These are phyloP conservation scores for Physocephala rufipes DNA, from an alignment of 2,888 invertebrate species.

Conservation along the genomic window DNA sequence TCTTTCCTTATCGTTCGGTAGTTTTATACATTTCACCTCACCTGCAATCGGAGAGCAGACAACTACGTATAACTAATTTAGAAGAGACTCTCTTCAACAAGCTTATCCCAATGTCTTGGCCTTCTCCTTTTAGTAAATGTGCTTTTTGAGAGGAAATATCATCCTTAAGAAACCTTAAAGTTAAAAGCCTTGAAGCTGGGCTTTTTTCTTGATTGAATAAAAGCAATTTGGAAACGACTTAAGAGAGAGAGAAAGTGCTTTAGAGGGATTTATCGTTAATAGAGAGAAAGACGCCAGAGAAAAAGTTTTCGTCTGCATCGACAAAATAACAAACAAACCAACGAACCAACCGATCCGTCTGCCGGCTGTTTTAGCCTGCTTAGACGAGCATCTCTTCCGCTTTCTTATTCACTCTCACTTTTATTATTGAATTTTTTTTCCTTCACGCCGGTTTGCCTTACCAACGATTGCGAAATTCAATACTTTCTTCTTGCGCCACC, in stretches of 20 bases:
- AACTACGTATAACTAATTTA: no score
- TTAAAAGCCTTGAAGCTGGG: no score
- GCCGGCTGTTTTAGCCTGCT: background rate
- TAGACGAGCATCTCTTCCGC: constrained; percentile 50
- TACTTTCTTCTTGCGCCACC: constrained; percentile 40
- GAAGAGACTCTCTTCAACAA: no score
- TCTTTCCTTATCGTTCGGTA: constrained; percentile 23
- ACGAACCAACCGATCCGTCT: background rate
- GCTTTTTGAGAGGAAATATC: no score
- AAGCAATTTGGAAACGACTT: no score
- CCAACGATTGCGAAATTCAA: constrained; percentile 61
- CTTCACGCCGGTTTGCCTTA: constrained; percentile 48
- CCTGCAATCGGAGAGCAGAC: constrained; percentile 9
- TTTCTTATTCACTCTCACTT: constrained; percentile 66
- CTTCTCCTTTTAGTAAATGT: no score
- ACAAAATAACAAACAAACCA: background rate
- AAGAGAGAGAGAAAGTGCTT: no score
- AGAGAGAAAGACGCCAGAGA: no score
- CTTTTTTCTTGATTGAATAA: no score
- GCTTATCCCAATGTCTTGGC: no score
- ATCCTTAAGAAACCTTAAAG: no score
- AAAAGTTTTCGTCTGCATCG: background rate
- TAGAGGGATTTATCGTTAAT: no score
- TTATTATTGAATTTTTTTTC: constrained; percentile 49
- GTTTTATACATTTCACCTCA: constrained; percentile 39